These are phyloP conservation scores for Alitta virens DNA, from an alignment of 2,888 invertebrate species.

Conservation along the genomic window DNA sequence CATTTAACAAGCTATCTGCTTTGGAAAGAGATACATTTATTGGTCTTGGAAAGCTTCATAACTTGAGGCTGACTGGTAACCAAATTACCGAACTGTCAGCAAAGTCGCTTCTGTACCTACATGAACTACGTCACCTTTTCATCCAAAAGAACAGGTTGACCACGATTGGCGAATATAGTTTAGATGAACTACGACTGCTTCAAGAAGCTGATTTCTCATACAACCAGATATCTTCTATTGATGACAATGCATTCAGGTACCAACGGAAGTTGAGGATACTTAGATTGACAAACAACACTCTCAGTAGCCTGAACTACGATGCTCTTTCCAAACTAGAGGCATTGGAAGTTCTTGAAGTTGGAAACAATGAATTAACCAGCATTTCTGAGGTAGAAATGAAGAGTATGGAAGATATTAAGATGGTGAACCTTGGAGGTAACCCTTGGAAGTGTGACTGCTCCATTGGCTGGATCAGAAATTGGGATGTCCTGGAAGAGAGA, in stretches of 20 bases:
- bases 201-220: conserved; percentile 5
- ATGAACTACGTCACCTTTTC: background rate
- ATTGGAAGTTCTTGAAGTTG: conserved; percentile 4
- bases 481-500: background rate
- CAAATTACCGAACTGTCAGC: background rate
- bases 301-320: background rate
- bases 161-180: background rate
- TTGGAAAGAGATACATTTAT: too few relatives aligned
- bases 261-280: conserved; percentile 6
- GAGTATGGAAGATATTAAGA: background rate
- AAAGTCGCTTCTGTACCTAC: conserved; percentile 1
- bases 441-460: conserved; percentile 10
- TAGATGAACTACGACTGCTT: conserved; percentile 4
- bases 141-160: conserved; percentile 7
- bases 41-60: background rate
- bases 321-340: background rate
- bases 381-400: background rate
- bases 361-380: background rate
- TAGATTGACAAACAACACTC: background rate
- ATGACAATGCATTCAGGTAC: conserved; percentile 1
- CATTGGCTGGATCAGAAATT: conserved; percentile 11
- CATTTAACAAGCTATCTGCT: too few relatives aligned
- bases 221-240: conserved; percentile 3
- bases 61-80: conserved; percentile 9
- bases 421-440: conserved; percentile 4